Evolutionary conservation across 1,140 invertebrate species (phyloP), one percentile per base, ranked within the genome.

Genomic region (Drosophila dunni): DNA sequence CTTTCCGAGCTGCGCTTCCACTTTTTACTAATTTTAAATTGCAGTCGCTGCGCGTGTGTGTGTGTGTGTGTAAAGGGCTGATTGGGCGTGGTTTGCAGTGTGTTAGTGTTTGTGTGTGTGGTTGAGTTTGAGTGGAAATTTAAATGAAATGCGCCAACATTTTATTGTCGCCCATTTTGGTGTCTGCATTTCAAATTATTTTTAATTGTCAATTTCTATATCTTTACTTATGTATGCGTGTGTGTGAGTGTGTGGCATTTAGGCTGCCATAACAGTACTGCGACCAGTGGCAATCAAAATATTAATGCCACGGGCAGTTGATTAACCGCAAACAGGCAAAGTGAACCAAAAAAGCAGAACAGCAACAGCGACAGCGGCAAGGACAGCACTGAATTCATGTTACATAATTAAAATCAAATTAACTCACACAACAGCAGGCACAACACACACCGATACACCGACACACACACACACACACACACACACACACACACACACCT

Each of bases 351-450:
- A 33, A 58, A 6, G 65, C 34, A 29, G 11, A 42, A 44, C 51
- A 56, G 36, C 53, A 34, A 7, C 17, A 50, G 13, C 44, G 29
- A 17, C 44, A 40, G 13, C 34, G 20, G 7, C 60, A 46, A 61
- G 17, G 24, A 29, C 24, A 29, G 24, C 24, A 29, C 6, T 29
- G 2, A 44, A 45, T 40, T 4, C 62, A 42, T 64, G 62, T 76
- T 88, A 84, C 70, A 88, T 88, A 83, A 89, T 88, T 88, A 88
- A 88, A 88, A 88, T 89, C 83, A 88, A 88, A 88, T 88, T 89
- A 88, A 74, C 83, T 46, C 68, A 54, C 65, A 77, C 58, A 80
- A 70, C 36, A 53, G 10, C 44, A 24, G 34, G 38, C 29, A 4
- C 17, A 24, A 15, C 20, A 33, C 48, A 42, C 11, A 40, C 17